These are phyloP conservation scores for Laticauda colubrina DNA, from an alignment of 2,113 vertebrate species.

Conservation along the genomic window DNA sequence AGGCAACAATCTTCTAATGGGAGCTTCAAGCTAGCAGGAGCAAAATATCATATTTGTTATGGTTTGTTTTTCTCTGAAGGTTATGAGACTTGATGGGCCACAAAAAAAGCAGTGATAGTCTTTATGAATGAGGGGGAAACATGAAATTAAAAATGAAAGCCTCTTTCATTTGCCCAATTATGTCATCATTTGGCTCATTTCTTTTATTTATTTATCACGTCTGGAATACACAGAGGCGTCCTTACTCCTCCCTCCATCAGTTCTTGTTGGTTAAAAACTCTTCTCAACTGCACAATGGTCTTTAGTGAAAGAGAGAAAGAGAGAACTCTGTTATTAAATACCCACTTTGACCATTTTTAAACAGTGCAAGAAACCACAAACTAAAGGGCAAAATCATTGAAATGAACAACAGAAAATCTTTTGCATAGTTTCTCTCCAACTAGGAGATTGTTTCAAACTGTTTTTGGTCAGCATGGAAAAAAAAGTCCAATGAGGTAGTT, in stretches of 20 bases:
- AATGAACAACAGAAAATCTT: background rate
- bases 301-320: background rate
- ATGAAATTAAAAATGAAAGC: slow-evolving; percentile 11
- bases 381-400: slow-evolving; percentile 10
- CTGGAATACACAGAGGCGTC: background rate
- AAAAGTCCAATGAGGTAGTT: background rate
- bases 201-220: slow-evolving; percentile 23
- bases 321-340: background rate
- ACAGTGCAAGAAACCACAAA: background rate
- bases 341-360: background rate
- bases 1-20: background rate
- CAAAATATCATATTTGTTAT: slow-evolving; percentile 1
- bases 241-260: background rate
- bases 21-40: background rate
- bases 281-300: background rate
- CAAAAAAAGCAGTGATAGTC: slow-evolving; percentile 14
- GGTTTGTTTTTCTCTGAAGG: slow-evolving; percentile 7
- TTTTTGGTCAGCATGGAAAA: background rate
- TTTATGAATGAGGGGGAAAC: slow-evolving; percentile 35
- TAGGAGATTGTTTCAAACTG: background rate
- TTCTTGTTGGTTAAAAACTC: background rate
- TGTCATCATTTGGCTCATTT: slow-evolving; percentile 28
- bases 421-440: background rate
- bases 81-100: too few species aligned
- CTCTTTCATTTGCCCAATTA: background rate